These are phyloP conservation scores for Tyto alba DNA, from an alignment of 2,113 vertebrate genomes.

Conservation along the genomic window DNA sequence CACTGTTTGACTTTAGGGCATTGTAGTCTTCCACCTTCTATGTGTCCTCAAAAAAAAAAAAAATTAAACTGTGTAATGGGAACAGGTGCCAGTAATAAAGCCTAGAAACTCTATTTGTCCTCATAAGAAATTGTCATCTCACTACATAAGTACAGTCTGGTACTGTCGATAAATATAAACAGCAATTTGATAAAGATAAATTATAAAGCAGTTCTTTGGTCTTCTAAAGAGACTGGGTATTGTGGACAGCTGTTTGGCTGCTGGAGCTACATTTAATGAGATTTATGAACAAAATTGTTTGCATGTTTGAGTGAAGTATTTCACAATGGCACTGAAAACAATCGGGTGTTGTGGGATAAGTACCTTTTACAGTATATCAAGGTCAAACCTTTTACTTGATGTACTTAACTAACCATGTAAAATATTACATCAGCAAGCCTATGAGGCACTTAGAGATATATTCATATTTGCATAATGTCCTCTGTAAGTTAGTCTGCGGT, in stretches of 20 bases:
- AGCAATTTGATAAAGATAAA: conserved; percentile 58
- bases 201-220: conserved; percentile 41
- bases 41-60: not conserved
- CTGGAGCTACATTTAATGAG: conserved; percentile 42
- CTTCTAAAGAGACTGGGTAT: not conserved
- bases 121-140: conserved; percentile 41
- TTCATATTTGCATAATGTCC: conserved; percentile 99
- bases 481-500: conserved; percentile 90
- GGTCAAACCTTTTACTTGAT: conserved; percentile 85
- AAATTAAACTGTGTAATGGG: not conserved
- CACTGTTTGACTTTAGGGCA: not conserved
- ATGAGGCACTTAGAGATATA: conserved; percentile 81
- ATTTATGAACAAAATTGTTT: conserved; percentile 52
- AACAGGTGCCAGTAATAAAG: conserved; percentile 36
- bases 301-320: conserved; percentile 36
- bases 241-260: conserved; percentile 52
- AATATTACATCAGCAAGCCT: conserved; percentile 87
- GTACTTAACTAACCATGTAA: conserved; percentile 86
- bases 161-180: conserved; percentile 1
- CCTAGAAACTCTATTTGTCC: conserved; percentile 19
- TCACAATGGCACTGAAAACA: conserved; percentile 64
- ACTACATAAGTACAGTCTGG: conserved; percentile 23
- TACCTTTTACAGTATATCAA: conserved; percentile 77
- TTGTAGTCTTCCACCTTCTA: not conserved
- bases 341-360: conserved; percentile 76